Base-by-base conservation (phyloP, 2,113 vertebrate species). In the Chloebia gouldiae region DNA sequence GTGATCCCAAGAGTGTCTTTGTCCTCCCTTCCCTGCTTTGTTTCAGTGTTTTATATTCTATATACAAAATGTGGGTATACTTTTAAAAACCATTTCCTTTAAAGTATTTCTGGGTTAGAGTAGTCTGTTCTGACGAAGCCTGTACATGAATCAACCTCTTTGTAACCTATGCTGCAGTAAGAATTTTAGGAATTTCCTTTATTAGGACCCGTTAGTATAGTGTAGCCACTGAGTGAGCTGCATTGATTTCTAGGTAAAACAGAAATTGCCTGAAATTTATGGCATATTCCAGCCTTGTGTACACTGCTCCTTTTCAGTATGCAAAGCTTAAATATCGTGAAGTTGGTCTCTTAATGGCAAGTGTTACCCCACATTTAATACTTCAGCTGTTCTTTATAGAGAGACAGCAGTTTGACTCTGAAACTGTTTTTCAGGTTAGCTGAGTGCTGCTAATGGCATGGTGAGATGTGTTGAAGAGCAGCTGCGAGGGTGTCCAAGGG, bases 401-500 rank as follows among this genome's bases (percentile, higher is more conserved):
- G 61, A 73, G 91, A 27, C 81, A 68, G 93, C 53, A 66, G 7
- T 64, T 70, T 97, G 60, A 97, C 80, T 77, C 19, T 88, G 71
- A 22, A 82, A 78, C 60, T 93, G 96, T 96, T 88, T 97, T 96
- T 37, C 88, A 98, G 98, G 97, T 95, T 84, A 93, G 93, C 81
- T 70, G 87, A 73, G 94, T 94, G 87, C 93, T 95, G 45, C 86
- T 97, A 96, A 98, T 98, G 99, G 98, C 98, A 98, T 99, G 99
- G 98, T 99, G 99, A 99, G 97, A 97, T 98, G 96, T 97, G 97
- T 94, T 97, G 95, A 97, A 83, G 98, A 97, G 98, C 97, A 95
- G 98, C 98, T 98, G 96, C 97, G 87, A 98, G 98, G 98, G 94
- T 97, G 98, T 98, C 97, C 64, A 69, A 97, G 98, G 86, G 98